phyloP scores from a whole-genome alignment of 2,797 vertebrate species.

The Propithecus deckenii region DNA sequence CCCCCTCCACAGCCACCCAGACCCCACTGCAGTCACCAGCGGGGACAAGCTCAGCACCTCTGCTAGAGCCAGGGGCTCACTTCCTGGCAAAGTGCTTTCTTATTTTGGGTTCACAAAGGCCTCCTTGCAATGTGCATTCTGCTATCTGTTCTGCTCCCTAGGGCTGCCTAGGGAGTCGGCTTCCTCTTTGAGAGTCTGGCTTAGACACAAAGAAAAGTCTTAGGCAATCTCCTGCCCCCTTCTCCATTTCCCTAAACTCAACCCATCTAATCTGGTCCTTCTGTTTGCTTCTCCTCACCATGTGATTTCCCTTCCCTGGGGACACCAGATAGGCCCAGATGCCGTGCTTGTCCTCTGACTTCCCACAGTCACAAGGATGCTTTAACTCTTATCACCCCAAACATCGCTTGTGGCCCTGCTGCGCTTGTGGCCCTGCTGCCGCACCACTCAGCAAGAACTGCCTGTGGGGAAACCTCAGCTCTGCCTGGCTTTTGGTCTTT shows the following conservation, averaged over 20 bases:
- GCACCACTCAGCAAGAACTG: background rate
- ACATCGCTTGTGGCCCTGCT: background rate
- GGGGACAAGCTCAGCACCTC: background rate
- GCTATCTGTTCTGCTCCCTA: background rate
- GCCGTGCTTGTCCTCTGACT: background rate
- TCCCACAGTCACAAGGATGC: rapidly evolving
- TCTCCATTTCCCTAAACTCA: no score
- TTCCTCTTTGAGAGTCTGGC: background rate
- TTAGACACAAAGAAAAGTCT: background rate
- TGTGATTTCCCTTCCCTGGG: no score
- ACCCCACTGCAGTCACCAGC: rapidly evolving
- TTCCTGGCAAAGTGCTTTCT: background rate
- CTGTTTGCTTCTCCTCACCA: background rate
- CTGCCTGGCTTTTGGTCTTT: background rate
- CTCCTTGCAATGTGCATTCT: no score
- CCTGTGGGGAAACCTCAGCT: background rate
- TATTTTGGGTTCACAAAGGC: no score
- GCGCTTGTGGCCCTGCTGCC: background rate
- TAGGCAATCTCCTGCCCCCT: background rate
- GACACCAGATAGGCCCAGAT: background rate
- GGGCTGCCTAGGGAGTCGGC: background rate
- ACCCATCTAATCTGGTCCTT: background rate
- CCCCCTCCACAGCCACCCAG: rapidly evolving
- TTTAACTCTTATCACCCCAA: background rate
- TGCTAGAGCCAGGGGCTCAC: rapidly evolving